These are phyloP conservation scores for Liodrosophila aerea DNA, from an alignment of 2,888 invertebrate genomes.

Conservation along the genomic window DNA sequence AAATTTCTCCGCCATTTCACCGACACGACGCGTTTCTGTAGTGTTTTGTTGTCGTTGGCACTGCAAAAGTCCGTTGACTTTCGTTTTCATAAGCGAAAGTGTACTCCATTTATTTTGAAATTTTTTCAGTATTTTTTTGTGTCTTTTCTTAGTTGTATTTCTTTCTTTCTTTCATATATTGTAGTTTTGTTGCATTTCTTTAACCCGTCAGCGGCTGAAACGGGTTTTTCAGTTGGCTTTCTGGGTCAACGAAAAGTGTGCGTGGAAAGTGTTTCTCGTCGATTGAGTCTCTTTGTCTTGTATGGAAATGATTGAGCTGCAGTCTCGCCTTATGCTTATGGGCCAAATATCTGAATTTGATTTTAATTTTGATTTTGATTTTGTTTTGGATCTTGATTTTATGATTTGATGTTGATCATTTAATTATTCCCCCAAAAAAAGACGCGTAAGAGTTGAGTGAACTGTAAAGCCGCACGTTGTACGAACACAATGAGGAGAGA, in stretches of 20 bases:
- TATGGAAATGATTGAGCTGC: constrained; percentile 48
- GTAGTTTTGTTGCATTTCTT: constrained; percentile 75
- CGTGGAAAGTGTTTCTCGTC: constrained; percentile 63
- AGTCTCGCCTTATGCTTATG: constrained; percentile 25
- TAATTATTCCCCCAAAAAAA: constrained; percentile 43
- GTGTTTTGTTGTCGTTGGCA: constrained; percentile 20
- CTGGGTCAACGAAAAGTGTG: constrained; percentile 69
- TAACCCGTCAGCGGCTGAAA: constrained; percentile 57
- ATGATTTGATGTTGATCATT: constrained; percentile 64
- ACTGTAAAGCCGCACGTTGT: constrained; percentile 30
- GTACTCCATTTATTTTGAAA: constrained; percentile 76
- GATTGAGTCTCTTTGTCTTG: constrained; percentile 6
- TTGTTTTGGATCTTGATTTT: too few species aligned
- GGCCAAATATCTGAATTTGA: constrained; percentile 4
- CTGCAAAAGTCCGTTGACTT: constrained; percentile 79
- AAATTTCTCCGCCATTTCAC: constrained; percentile 72
- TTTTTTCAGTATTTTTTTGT: constrained; percentile 35
- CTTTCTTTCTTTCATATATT: constrained; percentile 40
- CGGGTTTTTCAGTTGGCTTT: constrained; percentile 62
- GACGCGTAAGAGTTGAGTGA: constrained; percentile 58
- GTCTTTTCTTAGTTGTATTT: constrained; percentile 4
- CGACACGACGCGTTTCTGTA: constrained; percentile 38
- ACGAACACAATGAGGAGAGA: constrained; percentile 36
- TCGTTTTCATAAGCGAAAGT: constrained; percentile 82
- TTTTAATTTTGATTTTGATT: constrained; percentile 10